Evolutionary conservation across 2,888 invertebrate genomes (phyloP).

Genomic region (Sarcophaga rosellei): DNA sequence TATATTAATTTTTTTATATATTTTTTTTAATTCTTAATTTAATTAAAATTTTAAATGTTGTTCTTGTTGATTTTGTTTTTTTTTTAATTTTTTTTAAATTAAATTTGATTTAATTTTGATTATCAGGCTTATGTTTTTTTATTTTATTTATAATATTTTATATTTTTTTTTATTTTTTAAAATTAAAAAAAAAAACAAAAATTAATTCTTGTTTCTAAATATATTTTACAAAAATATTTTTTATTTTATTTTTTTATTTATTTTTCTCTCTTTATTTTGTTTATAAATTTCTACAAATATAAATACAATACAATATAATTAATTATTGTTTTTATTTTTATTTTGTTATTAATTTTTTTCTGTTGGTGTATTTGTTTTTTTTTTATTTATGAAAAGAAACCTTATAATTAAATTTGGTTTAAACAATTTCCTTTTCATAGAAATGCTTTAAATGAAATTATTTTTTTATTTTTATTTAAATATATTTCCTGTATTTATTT

Average conservation of each 20-base stretch:
- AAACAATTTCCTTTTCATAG: constrained; percentile 15
- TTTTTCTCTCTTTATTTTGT: neutral
- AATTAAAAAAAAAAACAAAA: constrained; percentile 14
- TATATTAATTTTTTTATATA: neutral
- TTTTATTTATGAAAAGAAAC: constrained; percentile 29
- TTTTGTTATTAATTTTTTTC: constrained; percentile 1
- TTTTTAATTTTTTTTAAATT: constrained; percentile 68
- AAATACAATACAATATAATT: neutral
- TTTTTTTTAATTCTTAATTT: constrained; percentile 1
- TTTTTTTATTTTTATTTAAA: constrained; percentile 17
- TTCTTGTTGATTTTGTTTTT: constrained; percentile 44
- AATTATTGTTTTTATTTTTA: neutral
- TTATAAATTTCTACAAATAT: neutral
- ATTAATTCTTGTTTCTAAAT: constrained; percentile 2
- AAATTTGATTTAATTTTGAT: constrained; percentile 79
- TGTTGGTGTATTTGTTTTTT: neutral
- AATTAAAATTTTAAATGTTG: constrained; percentile 24
- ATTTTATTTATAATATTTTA: constrained; percentile 7
- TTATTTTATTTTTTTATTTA: neutral
- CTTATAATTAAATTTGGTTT: constrained; percentile 6
- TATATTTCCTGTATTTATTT: constrained; percentile 52
- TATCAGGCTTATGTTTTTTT: constrained; percentile 74
- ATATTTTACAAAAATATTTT: neutral
- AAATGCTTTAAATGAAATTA: constrained; percentile 25
- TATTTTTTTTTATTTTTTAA: constrained; percentile 1